A percentile compares a stretch with the other conserved stretches of the same genome.
phyloP scores from a whole-genome alignment of 2,113 vertebrate genomes.

The Dromaius novaehollandiae region DNA sequence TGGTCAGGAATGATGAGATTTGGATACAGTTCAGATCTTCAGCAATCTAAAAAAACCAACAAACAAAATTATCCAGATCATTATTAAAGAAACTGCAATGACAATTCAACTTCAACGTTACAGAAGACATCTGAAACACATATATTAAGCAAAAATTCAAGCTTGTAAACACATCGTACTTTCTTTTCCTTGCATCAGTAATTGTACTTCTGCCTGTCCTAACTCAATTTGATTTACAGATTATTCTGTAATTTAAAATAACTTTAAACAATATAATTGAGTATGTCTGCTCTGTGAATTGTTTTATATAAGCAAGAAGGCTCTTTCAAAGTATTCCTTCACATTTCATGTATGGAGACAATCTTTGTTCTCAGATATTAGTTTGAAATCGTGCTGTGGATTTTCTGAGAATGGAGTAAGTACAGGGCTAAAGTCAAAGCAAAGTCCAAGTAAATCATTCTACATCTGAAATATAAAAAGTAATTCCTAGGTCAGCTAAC shows the following conservation, averaged over 20 bases:
- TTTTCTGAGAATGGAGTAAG: background rate
- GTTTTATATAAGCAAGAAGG: background rate
- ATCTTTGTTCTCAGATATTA: background rate
- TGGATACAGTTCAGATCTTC: slow-evolving; percentile 78
- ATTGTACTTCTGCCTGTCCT: background rate
- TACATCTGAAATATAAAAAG: slow-evolving; percentile 48
- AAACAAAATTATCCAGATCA: slow-evolving; percentile 66
- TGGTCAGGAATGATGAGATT: slow-evolving; percentile 85
- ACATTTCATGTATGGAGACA: background rate
- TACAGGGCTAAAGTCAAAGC: background rate
- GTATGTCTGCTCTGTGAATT: background rate
- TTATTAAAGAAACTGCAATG: slow-evolving; percentile 32
- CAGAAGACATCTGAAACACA: slow-evolving; percentile 21
- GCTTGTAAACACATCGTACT: background rate
- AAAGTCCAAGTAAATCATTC: slow-evolving; percentile 60
- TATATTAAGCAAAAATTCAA: background rate
- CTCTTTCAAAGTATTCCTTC: background rate
- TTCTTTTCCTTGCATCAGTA: background rate
- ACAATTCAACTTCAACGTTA: slow-evolving; percentile 46
- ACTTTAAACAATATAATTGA: background rate
- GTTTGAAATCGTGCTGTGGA: background rate
- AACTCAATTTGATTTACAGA: background rate
- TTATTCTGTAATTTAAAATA: background rate
- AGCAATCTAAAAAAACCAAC: slow-evolving; percentile 81
- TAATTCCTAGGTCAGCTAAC: slow-evolving; percentile 57